Base-by-base conservation (phyloP, 2,888 invertebrate species). In the Drosophila kuntzei region DNA sequence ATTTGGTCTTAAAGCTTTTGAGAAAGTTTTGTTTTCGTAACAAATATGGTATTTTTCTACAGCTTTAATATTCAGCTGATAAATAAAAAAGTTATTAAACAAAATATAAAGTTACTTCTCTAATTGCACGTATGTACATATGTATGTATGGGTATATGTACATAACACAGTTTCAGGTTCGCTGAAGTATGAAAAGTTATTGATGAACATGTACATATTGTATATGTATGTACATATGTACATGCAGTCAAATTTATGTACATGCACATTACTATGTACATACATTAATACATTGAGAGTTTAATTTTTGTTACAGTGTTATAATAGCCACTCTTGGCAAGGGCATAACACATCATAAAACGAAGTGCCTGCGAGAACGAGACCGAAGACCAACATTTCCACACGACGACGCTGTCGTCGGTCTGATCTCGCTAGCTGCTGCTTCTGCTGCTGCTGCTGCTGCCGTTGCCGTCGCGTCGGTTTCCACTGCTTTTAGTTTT, bases 281-380 rank as follows among this genome's bases (percentile, higher is more conserved):
- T 66, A 39, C 41, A 62, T 41, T 49, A 25, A 44, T 49, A 27
- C 46, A 60, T 47, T 14, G 14, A 47, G 49, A 58, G 47, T 37
- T 64, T 46, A 53, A 49, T 39, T 63, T 71, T 70, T 75, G 72
- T 73, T 70, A 54, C 76, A 75, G 58, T 73, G 76, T 73, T 70
- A 41, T 75, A 70, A 59, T 75, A 75, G 63, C 62, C 73, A 63
- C 76, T 70, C 71, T 76, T 62, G 44, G 71, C 76, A 75, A 59
- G 72, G 72, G 72, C 72, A 75, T 64, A 71, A 76, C 76, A 73
- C 76, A 73, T 76, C 76, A 73, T 76, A 73, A 72, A 73, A 34
- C 71, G 76, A 73, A 73, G 63, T 73, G 55, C 46, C 71, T 63
- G 71, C 63, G 76, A 75, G 73, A 75, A 71, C 59, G 76, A 73